Evolutionary conservation across 2,797 vertebrate species (phyloP).

Genomic region (Urocyon cinereoargenteus): DNA sequence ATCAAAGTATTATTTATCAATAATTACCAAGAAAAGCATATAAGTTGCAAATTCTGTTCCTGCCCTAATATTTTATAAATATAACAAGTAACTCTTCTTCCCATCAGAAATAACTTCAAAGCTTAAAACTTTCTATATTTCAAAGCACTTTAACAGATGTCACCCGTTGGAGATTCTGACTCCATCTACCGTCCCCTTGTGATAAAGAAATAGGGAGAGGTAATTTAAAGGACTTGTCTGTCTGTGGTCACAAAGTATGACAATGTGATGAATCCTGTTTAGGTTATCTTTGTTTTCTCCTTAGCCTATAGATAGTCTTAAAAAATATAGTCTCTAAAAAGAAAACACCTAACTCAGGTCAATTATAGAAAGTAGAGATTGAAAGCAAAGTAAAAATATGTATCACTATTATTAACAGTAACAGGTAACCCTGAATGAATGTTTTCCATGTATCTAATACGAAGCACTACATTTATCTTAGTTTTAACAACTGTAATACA

Average conservation of each 20-base stretch:
- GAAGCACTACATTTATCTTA: not conserved
- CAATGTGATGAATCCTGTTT: not conserved
- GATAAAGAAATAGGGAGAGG: not conserved
- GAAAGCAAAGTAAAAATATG: not conserved
- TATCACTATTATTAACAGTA: not conserved
- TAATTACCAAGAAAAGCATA: not conserved
- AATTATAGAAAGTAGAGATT: not conserved
- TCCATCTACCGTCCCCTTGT: not conserved
- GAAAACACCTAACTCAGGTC: not conserved
- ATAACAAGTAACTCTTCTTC: not conserved
- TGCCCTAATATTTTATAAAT: not conserved
- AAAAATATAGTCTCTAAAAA: not conserved
- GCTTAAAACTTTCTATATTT: not conserved
- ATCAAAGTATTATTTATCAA: not conserved
- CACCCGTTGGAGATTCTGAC: not conserved
- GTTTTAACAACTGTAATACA: not conserved
- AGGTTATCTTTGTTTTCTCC: not conserved
- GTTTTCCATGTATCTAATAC: not conserved
- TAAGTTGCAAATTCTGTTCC: not conserved
- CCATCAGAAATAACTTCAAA: not conserved
- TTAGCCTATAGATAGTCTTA: not conserved
- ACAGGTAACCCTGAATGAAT: not conserved
- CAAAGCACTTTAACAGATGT: not conserved
- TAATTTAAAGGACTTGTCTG: slow-evolving; percentile 11
- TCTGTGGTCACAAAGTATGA: not conserved